Evolutionary conservation across 1,140 invertebrate species (phyloP).

Genomic region (Caerostris darwini): DNA sequence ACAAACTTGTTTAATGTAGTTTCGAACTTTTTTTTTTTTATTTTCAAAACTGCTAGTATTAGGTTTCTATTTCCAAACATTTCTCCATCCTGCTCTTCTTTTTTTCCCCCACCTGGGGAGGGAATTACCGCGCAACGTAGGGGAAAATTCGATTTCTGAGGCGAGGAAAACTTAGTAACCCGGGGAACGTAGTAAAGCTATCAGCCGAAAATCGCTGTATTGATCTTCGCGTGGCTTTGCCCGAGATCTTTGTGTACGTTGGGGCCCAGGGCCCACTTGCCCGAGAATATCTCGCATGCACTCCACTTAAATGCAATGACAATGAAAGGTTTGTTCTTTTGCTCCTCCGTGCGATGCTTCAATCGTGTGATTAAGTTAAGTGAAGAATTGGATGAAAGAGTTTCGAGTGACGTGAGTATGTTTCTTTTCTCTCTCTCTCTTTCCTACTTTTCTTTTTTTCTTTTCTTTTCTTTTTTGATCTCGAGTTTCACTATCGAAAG

Average conservation of each 20-base stretch:
- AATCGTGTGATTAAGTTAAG: constrained; percentile 26
- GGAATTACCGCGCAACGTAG: not conserved
- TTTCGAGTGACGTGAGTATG: constrained; percentile 11
- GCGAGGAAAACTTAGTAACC: constrained; percentile 45
- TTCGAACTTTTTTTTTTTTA: no score
- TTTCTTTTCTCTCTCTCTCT: not conserved
- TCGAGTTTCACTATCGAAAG: not conserved
- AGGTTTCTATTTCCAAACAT: not conserved
- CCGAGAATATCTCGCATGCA: not conserved
- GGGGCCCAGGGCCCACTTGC: constrained; percentile 24
- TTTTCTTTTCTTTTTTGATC: not conserved
- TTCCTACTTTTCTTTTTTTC: not conserved
- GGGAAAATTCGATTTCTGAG: constrained; percentile 64
- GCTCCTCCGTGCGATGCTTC: not conserved
- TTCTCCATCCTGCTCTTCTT: not conserved
- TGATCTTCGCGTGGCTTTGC: constrained; percentile 62
- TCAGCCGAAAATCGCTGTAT: constrained; percentile 73
- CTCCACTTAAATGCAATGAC: not conserved
- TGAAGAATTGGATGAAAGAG: constrained; percentile 42
- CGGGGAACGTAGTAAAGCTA: constrained; percentile 60
- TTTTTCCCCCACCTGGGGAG: constrained; percentile 7
- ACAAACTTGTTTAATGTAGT: no score
- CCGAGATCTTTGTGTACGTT: constrained; percentile 29
- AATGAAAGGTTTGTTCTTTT: constrained; percentile 51
- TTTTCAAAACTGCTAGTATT: not conserved